Base-by-base conservation (phyloP, 2,888 invertebrate genomes). In the Tenthredo amoena region DNA sequence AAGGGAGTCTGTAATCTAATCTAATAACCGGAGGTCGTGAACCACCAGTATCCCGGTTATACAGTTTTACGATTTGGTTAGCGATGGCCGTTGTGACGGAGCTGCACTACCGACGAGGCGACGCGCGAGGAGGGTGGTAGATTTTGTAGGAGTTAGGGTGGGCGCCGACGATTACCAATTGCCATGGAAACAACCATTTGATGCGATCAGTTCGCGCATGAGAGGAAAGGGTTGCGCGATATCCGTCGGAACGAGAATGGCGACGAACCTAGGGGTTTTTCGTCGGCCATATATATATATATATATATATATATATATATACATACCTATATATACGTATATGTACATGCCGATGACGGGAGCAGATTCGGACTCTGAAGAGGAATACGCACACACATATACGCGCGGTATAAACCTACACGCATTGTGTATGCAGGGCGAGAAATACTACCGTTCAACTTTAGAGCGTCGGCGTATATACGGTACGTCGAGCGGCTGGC, bases 101-200 rank as follows among this genome's bases (percentile, higher is more conserved):
- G 86, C 26, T 77, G 58, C 62, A 77, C 21, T 26, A 85, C 50
- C 85, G 86, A 83, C 84, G 82, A 6, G n/a, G 65, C 87, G 87
- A 89, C 88, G 90, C 90, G 91, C 89, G 89, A 89, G 88, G 89
- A 89, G 88, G 89, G 88, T 89, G 88, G 88, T 84, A 85, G 47
- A 47, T 79, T 88, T 88, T 87, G 86, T 87, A 86, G 31, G 47
- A 91, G 92, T 91, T 89, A 89, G 91, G 91, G 91, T 92, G 92
- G 91, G 92, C 92, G 92, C 92, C 93, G 92, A 93, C 94, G 94
- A 94, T 95, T 94, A 95, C 94, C 95, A 94, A 94, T 95, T 94
- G 94, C 95, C 94, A 95, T 95, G 95, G 95, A 94, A 95, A 95
- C 95, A 94, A 94, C 93, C 94, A 93, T 94, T 94, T 95, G 94